Evolutionary conservation across 2,113 vertebrate species (phyloP), one percentile per base, ranked within the genome.

Genomic region (Apodemus speciosus): DNA sequence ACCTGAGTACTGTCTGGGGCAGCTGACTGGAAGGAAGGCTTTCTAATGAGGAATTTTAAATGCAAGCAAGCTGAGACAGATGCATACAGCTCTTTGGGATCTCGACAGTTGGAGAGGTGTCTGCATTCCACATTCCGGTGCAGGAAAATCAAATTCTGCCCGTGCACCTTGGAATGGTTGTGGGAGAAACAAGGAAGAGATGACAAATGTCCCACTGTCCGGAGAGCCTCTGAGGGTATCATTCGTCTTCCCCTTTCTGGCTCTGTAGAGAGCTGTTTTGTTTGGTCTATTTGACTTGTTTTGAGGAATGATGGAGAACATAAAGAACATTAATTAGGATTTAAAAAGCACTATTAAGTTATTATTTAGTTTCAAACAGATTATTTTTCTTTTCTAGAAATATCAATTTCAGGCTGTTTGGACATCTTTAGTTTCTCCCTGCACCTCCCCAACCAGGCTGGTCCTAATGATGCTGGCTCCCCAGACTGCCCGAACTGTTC

Each of bases 21-120:
- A 51, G 77, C 77, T 84, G 68, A 40, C 60, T 32, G 32, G 62
- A 81, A 89, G 87, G 62, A 64, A 75, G n/a, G n/a, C 27, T 81
- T 92, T 92, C 72, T 49, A n/a, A 89, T 2, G 75, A 88, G 62
- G 87, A 83, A 73, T 76, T 92, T 81, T 46, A 68, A 93, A 32
- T 46, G 81, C 60, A 62, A 23, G 30, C 16, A 62, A 69, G 56
- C 25, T 35, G 20, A 49, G 71, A 38, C 30, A 64, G 75, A 14
- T 40, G 11, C 0, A 2, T 56, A 68, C 21, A 49, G 49, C 30
- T 6, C 27, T 38, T 81, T 38, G 38, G 46, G 38, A 53, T 79
- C 77, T 25, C 9, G 49, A 9, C 23, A 73, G 32, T 35, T n/a
- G 85, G 25, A 66, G n/a, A 0, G 6, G 18, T 20, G 4, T 18